Conservation (phyloP, 2,888 invertebrate genomes). For the Lasioglossum lativentre region DNA sequence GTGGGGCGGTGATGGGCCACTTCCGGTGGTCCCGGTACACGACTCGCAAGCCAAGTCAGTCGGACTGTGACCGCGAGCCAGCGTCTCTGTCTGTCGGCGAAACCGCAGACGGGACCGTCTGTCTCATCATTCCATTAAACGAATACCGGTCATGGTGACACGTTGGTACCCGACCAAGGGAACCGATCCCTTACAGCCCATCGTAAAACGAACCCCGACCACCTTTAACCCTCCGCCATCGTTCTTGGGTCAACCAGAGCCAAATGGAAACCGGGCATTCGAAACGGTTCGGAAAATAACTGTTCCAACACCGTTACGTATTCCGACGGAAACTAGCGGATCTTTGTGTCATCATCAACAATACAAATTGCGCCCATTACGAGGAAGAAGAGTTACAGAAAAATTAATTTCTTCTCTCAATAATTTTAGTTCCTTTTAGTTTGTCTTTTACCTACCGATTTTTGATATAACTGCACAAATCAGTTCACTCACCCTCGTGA, state of each 20-base stretch:
- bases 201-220: neutral
- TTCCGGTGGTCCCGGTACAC: conserved; percentile 80
- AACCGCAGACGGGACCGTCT: conserved; percentile 79
- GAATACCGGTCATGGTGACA: conserved; percentile 49
- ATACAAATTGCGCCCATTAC: neutral
- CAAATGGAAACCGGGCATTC: neutral
- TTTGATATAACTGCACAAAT: neutral
- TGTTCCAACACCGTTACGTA: too few relatives aligned
- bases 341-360: neutral
- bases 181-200: conserved; percentile 14
- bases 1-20: conserved; percentile 82
- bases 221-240: neutral
- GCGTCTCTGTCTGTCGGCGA: conserved; percentile 68
- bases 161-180: conserved; percentile 34
- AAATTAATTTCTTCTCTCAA: too few relatives aligned
- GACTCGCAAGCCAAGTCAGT: conserved; percentile 72
- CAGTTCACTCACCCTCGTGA: neutral
- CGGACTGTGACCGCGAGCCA: conserved; percentile 63
- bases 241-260: neutral
- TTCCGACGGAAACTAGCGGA: too few relatives aligned
- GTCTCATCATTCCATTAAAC: conserved; percentile 79
- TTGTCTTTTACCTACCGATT: too few relatives aligned
- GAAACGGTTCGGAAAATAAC: too few relatives aligned
- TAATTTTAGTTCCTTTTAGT: neutral
- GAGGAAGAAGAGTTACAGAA: neutral